phyloP scores from a whole-genome alignment of 2,888 invertebrate species.

The Fabriciana adippe region DNA sequence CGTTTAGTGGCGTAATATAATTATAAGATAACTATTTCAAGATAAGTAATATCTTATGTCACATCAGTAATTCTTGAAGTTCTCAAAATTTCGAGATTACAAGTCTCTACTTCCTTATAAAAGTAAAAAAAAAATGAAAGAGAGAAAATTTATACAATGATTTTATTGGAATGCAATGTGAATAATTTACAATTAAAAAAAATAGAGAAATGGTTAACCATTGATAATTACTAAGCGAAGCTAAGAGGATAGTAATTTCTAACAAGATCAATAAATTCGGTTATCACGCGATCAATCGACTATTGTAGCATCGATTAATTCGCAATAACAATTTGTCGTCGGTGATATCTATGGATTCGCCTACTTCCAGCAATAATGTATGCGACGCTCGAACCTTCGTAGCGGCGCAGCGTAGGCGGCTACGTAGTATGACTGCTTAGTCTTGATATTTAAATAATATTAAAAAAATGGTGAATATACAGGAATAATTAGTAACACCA shows the following conservation, averaged over 20 bases:
- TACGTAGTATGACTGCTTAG: slow-evolving; percentile 45
- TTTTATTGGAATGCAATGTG: too few relatives aligned
- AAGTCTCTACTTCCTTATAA: too few relatives aligned
- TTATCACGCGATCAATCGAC: slow-evolving; percentile 15
- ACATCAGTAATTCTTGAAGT: too few relatives aligned
- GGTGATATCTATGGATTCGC: slow-evolving; percentile 69
- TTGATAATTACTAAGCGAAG: background rate
- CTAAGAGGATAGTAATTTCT: background rate
- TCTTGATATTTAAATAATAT: slow-evolving; percentile 59
- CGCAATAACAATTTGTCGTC: slow-evolving; percentile 79
- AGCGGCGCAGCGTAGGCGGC: slow-evolving; percentile 69
- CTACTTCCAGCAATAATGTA: slow-evolving; percentile 76
- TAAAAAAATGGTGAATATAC: too few relatives aligned
- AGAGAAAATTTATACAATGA: too few relatives aligned
- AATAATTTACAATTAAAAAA: too few relatives aligned
- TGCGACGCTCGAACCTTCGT: slow-evolving; percentile 71
- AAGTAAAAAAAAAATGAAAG: too few relatives aligned
- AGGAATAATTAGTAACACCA: too few relatives aligned
- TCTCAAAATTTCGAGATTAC: too few relatives aligned
- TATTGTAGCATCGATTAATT: slow-evolving; percentile 66
- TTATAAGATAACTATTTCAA: too few relatives aligned
- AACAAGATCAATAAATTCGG: slow-evolving; percentile 16
- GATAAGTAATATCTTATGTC: too few relatives aligned
- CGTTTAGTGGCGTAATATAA: too few relatives aligned
- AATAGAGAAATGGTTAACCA: background rate